Base-by-base conservation (phyloP, 2,888 invertebrate species). In the Nomada goodeniana region DNA sequence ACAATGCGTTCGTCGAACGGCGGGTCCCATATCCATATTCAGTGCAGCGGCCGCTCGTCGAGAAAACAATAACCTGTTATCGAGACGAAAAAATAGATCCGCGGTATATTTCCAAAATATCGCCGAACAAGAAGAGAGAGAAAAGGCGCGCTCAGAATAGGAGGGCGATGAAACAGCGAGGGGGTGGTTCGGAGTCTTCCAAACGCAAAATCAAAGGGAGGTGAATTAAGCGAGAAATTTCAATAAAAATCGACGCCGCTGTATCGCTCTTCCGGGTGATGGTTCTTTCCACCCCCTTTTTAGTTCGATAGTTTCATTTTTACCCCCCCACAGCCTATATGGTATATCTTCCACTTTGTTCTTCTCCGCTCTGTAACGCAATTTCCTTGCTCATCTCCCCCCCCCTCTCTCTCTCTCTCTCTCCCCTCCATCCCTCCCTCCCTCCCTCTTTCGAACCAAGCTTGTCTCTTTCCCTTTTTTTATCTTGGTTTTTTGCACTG, bases 401-500 rank as follows among this genome's bases (percentile, higher is more conserved):
- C 59, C 57, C 71, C 74, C 57, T 55, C 57, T 75, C 59, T 29
- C 55, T 42, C 59, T 44, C 61, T 42, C 29, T 10, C 26, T 26
- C 26, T 26, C 59, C 69, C 71, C n/a, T 23, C 67, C 50, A n/a
- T 42, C 53, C 29, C 23, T 47, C 2, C 67, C 55, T 69, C 69
- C 18, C 23, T 67, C 50, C 36, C 50, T 60, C 29, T 29, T 57
- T 7, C 67, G 18, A 1, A 44, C 50, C 18, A 3, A 18, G 13
- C 60, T 18, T 60, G 36, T 9, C 5, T 59, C 13, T 15, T 42
- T 55, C 57, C 36, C 5, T 20, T 47, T 61, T 75, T 65, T 68
- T 82, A 61, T 65, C 61, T 60, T 72, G 60, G 74, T 83, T 89
- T 84, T 88, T 89, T 80, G 79, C 47, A 74, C 82, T 81, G 73